These are phyloP conservation scores for Erannis defoliaria DNA, from an alignment of 2,888 invertebrate species.

Conservation along the genomic window DNA sequence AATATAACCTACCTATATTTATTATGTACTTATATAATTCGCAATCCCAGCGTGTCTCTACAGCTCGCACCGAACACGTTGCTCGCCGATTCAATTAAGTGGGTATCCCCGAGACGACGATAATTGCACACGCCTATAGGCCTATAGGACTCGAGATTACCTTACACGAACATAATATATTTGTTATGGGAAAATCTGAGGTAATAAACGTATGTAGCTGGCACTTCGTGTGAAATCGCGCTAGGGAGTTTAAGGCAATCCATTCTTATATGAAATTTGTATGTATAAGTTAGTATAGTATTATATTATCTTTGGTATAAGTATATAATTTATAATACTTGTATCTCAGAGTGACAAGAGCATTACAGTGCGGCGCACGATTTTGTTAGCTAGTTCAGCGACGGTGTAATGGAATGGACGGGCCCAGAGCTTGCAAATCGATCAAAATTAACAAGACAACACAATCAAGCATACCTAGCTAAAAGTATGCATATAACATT, in stretches of 20 bases:
- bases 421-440: too few species aligned
- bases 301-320: too few species aligned
- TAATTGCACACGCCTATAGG: conserved; percentile 29
- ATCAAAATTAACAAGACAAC: too few species aligned
- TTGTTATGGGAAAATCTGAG: conserved; percentile 17
- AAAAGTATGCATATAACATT: too few species aligned
- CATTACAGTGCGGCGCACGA: too few species aligned
- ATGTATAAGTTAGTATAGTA: not conserved
- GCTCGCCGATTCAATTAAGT: conserved; percentile 27
- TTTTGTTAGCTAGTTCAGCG: too few species aligned
- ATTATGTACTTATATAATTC: not conserved
- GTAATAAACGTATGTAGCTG: conserved; percentile 1
- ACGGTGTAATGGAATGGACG: too few species aligned
- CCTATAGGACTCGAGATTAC: conserved; percentile 23
- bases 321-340: too few species aligned
- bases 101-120: conserved; percentile 23
- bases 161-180: conserved; percentile 18
- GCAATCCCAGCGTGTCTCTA: not conserved
- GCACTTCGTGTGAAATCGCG: not conserved
- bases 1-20: not conserved
- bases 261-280: not conserved
- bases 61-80: conserved; percentile 2
- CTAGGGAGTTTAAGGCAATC: not conserved
- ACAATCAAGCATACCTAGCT: too few species aligned
- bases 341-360: too few species aligned